Conservation (phyloP, 2,888 invertebrate species). For the Andrena chrysosceles region DNA sequence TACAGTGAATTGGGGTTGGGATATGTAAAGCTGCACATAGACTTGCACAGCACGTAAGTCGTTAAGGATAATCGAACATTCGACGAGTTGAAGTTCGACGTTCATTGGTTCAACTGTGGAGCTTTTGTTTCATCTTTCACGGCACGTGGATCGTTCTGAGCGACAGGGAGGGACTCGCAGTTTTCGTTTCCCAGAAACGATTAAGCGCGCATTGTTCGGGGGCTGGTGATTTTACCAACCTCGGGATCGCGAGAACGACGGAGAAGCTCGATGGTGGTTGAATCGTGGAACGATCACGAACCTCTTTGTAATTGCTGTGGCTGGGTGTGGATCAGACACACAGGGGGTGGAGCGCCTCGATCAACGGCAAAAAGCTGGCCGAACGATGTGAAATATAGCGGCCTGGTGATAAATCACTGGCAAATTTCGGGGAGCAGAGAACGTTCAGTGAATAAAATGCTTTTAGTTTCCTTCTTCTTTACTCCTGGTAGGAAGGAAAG, state of each 20-base stretch:
- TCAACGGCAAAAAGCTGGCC: conserved; percentile 35
- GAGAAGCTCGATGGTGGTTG: not conserved
- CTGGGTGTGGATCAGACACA: not conserved
- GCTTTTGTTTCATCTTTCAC: conserved; percentile 21
- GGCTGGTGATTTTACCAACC: not conserved
- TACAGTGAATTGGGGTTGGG: not conserved
- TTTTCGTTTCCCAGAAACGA: not conserved
- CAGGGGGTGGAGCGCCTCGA: conserved; percentile 8
- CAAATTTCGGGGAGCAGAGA: conserved; percentile 20
- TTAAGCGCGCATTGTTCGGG: not conserved
- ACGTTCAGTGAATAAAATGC: conserved; percentile 14
- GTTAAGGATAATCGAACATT: conserved; percentile 1
- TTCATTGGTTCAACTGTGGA: not conserved
- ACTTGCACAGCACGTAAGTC: not conserved
- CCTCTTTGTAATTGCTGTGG: not conserved
- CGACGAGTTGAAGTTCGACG: not conserved
- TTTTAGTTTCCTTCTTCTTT: not conserved
- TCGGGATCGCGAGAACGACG: not conserved
- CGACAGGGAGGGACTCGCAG: too few relatives aligned
- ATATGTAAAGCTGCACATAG: not conserved
- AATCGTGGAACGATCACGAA: not conserved
- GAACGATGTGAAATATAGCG: conserved; percentile 33
- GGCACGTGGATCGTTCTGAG: conserved; percentile 7
- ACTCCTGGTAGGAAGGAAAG: not conserved
- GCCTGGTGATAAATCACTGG: conserved; percentile 29